Conservation (phyloP, 64 coral and sea anemone species). For the Platygyra sinensis region DNA sequence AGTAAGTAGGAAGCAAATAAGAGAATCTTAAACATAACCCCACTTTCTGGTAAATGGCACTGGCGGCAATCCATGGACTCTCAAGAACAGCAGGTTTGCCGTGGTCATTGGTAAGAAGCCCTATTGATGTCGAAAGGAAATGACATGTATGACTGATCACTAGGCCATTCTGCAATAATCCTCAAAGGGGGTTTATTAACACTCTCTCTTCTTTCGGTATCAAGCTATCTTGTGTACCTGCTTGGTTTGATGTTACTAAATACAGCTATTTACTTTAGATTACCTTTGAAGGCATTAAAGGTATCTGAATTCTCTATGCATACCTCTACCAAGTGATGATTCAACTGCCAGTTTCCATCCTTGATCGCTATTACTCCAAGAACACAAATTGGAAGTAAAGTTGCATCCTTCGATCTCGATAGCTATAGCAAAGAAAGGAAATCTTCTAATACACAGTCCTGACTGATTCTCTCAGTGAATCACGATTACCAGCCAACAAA, state of each 20-base stretch:
- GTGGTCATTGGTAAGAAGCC: background rate
- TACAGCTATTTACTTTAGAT: no score
- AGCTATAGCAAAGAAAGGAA: background rate
- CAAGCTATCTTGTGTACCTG: no score
- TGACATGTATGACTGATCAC: background rate
- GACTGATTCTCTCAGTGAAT: no score
- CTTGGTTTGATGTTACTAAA: no score
- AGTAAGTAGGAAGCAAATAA: slow-evolving; percentile 32
- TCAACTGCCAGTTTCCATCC: slow-evolving; percentile 32
- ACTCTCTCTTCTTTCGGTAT: no score
- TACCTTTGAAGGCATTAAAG: no score
- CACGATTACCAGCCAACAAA: no score
- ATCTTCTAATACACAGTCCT: no score
- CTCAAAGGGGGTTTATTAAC: no score
- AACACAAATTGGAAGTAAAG: slow-evolving; percentile 40
- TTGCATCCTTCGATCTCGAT: background rate
- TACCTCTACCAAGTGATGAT: background rate
- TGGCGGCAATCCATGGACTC: slow-evolving; percentile 7
- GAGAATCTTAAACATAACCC: slow-evolving; percentile 39
- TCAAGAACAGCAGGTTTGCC: slow-evolving; percentile 31
- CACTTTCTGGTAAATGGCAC: background rate
- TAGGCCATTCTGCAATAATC: no score
- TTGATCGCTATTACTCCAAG: slow-evolving; percentile 19
- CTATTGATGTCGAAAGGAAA: background rate
- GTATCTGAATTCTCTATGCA: background rate